Base-by-base conservation (phyloP, 2,797 vertebrate species). In the Columba guinea region DNA sequence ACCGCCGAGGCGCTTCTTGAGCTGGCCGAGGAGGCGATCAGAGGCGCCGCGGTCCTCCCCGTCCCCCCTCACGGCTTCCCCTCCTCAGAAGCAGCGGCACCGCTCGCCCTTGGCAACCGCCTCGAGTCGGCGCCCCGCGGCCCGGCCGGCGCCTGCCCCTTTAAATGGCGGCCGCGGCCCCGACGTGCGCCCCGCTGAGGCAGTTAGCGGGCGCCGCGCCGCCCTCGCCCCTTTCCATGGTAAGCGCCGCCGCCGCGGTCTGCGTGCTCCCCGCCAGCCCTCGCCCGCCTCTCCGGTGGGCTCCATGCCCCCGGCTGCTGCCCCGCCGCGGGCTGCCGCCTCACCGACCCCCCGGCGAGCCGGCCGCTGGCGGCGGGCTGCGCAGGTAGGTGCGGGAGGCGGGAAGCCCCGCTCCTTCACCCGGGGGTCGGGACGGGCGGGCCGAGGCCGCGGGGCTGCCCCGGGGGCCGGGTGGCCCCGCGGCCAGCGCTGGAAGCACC, bases 151-250 rank as follows among this genome's bases (percentile, higher is more conserved):
- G 34, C 74, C 94, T 89, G 95, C 91, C 86, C 96, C 96, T 96
- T 96, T 96, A 97, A 97, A 87, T 89, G 77, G 89, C 89, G 91
- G 89, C 85, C 58, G 75, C 89, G 78, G 91, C 87, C 79, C 74
- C 46, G 59, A 68, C 52, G 84, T 37, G 84, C 87, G 85, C 34
- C 63, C 68, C 49, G 56, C 48, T 22, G 60, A 70, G 88, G 64
- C 83, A 34, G 60, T 30, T 46, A 6, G 51, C 32, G 87, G 78
- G 53, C 5, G 59, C 73, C 12, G 82, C 44, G 80, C 83, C 60
- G 63, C 60, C 48, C 39, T 81, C 35, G 60, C 32, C 85, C 62
- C 89, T 74, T 67, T 93, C 86, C 53, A 94, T 95, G 96, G 96
- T 94, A 93, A 96, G 96, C 52, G 53, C 35, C 3, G 70, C 24